These are phyloP conservation scores for Tautogolabrus adspersus DNA, from an alignment of 2,113 vertebrate genomes.

Conservation along the genomic window DNA sequence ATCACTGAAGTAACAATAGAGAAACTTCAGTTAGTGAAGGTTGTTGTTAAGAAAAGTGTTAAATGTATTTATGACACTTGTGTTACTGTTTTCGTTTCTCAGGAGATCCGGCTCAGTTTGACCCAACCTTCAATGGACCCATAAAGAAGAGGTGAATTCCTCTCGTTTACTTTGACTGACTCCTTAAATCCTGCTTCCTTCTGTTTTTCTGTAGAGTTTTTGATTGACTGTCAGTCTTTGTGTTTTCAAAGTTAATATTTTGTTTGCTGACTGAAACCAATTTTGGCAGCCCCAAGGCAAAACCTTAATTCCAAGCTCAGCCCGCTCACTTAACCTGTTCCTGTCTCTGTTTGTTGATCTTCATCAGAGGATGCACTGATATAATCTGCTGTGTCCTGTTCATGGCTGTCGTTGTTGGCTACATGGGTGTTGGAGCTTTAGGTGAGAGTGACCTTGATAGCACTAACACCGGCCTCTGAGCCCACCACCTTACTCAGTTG, in stretches of 20 bases:
- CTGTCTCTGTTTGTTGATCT: slow-evolving; percentile 9
- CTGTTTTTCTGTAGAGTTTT: neutral
- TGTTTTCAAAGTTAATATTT: slow-evolving; percentile 15
- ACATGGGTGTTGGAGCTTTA: slow-evolving; percentile 86
- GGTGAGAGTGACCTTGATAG: slow-evolving; percentile 78
- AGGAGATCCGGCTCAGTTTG: slow-evolving; percentile 86
- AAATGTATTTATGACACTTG: neutral
- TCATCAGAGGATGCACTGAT: slow-evolving; percentile 89
- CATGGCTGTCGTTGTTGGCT: slow-evolving; percentile 86
- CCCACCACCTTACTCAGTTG: neutral
- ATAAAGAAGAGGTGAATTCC: slow-evolving; percentile 87
- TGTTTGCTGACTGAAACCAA: slow-evolving; percentile 23
- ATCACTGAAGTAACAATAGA: neutral
- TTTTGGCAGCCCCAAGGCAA: neutral
- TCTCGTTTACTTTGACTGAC: neutral
- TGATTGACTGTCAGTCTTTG: neutral
- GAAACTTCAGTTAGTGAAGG: neutral
- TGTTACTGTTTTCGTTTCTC: slow-evolving; percentile 18
- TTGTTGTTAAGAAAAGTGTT: neutral
- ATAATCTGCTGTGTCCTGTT: slow-evolving; percentile 90
- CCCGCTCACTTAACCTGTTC: neutral
- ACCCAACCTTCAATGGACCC: slow-evolving; percentile 87
- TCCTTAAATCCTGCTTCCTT: neutral
- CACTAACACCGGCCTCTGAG: neutral
- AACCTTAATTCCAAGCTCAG: slow-evolving; percentile 4